Conservation (phyloP, 2,797 vertebrate species). For the Enteromius unitaeniatus region DNA sequence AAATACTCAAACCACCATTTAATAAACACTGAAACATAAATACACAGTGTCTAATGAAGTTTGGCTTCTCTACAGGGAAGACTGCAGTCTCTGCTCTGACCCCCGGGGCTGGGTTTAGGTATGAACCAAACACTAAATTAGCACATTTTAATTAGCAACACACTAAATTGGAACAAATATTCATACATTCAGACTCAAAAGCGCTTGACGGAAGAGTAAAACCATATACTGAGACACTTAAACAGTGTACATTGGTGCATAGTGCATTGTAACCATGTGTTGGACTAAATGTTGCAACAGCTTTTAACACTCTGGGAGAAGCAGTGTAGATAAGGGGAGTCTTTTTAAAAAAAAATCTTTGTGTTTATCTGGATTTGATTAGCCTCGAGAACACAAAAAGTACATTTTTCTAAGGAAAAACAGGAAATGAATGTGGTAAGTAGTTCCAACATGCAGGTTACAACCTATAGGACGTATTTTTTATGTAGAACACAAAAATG, state of each 20-base stretch:
- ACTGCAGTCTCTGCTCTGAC: conserved; percentile 22
- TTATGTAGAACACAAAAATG: not conserved
- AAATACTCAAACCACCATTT: conserved; percentile 57
- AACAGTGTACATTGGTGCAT: not conserved
- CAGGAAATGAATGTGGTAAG: not conserved
- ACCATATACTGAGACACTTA: not conserved
- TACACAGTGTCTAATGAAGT: conserved; percentile 55
- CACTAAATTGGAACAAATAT: not conserved
- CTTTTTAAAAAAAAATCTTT: not conserved
- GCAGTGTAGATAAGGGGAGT: conserved; percentile 1
- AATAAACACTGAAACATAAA: conserved; percentile 60
- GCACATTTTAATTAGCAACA: not conserved
- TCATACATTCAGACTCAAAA: not conserved
- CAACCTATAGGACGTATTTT: not conserved
- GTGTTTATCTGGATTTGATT: conserved; percentile 10
- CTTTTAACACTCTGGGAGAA: conserved; percentile 18
- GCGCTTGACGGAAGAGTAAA: not conserved
- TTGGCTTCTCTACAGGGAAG: conserved; percentile 24
- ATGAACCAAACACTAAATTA: not conserved
- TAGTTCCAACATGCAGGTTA: not conserved
- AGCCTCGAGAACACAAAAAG: not conserved
- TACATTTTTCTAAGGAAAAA: not conserved
- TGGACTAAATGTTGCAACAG: conserved; percentile 25
- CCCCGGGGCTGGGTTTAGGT: not conserved
- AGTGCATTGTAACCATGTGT: conserved; percentile 18